phyloP scores from a whole-genome alignment of 2,888 invertebrate genomes.

The Blastobasis lacticolella region DNA sequence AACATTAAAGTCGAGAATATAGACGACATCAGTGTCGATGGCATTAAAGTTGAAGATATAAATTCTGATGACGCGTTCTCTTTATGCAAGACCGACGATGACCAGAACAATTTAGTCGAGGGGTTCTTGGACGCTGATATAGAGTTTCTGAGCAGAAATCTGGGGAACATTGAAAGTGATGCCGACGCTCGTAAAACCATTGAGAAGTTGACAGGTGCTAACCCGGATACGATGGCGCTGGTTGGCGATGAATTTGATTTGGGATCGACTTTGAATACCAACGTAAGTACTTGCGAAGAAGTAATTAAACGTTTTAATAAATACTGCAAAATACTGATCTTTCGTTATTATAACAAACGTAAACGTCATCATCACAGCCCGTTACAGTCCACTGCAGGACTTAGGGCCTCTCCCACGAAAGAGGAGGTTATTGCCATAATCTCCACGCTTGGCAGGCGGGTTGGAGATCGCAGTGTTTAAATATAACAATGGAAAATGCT shows the following conservation, averaged over 20 bases:
- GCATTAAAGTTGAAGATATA: slow-evolving; percentile 60
- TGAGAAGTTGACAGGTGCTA: slow-evolving; percentile 64
- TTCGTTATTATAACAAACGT: neutral
- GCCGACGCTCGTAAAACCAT: slow-evolving; percentile 70
- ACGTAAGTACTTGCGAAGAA: slow-evolving; percentile 36
- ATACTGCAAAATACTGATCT: neutral
- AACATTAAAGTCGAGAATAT: slow-evolving; percentile 59
- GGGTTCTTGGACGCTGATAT: slow-evolving; percentile 66
- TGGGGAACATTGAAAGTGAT: slow-evolving; percentile 68
- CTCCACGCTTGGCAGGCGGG: too few relatives aligned
- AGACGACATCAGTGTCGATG: slow-evolving; percentile 51
- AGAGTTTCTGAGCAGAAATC: slow-evolving; percentile 64
- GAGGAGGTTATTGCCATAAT: too few relatives aligned
- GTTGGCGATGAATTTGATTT: slow-evolving; percentile 67
- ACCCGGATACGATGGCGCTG: slow-evolving; percentile 61
- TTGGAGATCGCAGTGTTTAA: too few relatives aligned
- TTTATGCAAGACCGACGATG: slow-evolving; percentile 55
- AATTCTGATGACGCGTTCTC: slow-evolving; percentile 60
- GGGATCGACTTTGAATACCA: slow-evolving; percentile 60
- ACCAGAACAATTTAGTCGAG: slow-evolving; percentile 58
- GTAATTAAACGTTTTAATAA: neutral
- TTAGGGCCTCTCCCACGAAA: too few relatives aligned
- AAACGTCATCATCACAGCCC: too few relatives aligned
- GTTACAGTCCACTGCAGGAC: too few relatives aligned
- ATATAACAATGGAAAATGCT: too few relatives aligned